phyloP scores from a whole-genome alignment of 2,113 vertebrate species.

The Hyla sarda region DNA sequence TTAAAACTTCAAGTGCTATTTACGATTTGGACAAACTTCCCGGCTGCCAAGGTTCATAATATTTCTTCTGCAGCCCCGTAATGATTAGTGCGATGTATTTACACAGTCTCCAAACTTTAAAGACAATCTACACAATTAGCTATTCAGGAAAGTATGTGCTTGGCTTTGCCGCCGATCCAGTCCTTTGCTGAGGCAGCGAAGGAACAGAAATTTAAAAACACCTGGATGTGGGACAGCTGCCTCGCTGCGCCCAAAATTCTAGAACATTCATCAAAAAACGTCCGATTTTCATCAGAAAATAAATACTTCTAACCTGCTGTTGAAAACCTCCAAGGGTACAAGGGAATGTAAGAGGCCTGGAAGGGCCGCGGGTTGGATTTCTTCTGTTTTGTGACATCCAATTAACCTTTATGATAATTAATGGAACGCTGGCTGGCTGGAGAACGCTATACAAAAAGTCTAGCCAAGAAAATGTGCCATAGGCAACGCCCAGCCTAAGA shows the following conservation, averaged over 20 bases:
- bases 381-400: constrained; percentile 1
- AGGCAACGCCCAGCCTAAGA: not conserved
- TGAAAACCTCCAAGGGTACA: not conserved
- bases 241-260: constrained; percentile 26
- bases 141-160: not conserved
- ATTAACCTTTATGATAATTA: constrained; percentile 38
- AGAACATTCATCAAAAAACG: constrained; percentile 34
- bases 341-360: not conserved
- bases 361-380: not conserved
- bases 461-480: constrained; percentile 28
- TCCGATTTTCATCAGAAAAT: constrained; percentile 15
- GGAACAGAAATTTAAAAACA: constrained; percentile 19
- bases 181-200: constrained; percentile 29
- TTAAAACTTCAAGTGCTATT: not conserved
- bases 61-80: constrained; percentile 11
- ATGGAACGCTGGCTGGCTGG: not conserved
- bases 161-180: constrained; percentile 42
- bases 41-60: constrained; percentile 24
- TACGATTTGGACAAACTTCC: constrained; percentile 5
- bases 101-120: not conserved
- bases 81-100: constrained; percentile 27
- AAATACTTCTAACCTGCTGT: constrained; percentile 3
- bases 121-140: not conserved
- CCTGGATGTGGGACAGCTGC: not conserved
- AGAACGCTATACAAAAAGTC: not conserved